Conservation (phyloP, 2,113 vertebrate species). For the Ptilorrhoa leucosticta region DNA sequence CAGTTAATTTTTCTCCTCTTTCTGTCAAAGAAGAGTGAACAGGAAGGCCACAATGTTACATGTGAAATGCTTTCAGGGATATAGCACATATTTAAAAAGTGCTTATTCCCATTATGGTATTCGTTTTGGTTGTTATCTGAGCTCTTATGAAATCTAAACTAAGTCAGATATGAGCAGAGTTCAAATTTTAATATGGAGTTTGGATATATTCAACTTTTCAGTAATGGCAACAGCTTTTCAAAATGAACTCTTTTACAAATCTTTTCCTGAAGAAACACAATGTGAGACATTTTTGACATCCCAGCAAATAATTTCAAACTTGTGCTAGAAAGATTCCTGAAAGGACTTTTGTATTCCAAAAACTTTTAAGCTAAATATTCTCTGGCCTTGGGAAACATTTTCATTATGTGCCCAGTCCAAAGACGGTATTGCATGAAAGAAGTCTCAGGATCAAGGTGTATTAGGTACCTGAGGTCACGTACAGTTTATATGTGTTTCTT, state of each 20-base stretch:
- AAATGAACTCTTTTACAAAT: slow-evolving; percentile 24
- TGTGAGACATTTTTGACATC: slow-evolving; percentile 1
- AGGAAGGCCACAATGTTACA: neutral
- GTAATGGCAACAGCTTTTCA: slow-evolving; percentile 32
- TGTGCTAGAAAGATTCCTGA: slow-evolving; percentile 2
- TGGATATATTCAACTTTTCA: slow-evolving; percentile 27
- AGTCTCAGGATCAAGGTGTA: neutral
- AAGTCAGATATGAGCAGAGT: slow-evolving; percentile 26
- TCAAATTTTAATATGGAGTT: slow-evolving; percentile 33
- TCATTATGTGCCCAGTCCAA: neutral
- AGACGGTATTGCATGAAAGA: neutral
- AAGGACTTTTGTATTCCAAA: neutral
- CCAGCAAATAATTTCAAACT: slow-evolving; percentile 10
- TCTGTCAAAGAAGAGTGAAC: neutral
- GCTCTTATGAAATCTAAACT: neutral
- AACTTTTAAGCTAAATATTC: neutral
- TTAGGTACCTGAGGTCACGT: neutral
- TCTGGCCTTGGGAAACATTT: neutral
- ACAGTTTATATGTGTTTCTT: neutral
- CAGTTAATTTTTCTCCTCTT: neutral
- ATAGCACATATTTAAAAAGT: neutral
- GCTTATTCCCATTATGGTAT: neutral
- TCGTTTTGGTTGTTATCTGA: neutral
- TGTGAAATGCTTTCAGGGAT: neutral
- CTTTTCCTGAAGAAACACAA: neutral